Conservation (phyloP, 2,797 vertebrate species). For the Alectoris magna region DNA sequence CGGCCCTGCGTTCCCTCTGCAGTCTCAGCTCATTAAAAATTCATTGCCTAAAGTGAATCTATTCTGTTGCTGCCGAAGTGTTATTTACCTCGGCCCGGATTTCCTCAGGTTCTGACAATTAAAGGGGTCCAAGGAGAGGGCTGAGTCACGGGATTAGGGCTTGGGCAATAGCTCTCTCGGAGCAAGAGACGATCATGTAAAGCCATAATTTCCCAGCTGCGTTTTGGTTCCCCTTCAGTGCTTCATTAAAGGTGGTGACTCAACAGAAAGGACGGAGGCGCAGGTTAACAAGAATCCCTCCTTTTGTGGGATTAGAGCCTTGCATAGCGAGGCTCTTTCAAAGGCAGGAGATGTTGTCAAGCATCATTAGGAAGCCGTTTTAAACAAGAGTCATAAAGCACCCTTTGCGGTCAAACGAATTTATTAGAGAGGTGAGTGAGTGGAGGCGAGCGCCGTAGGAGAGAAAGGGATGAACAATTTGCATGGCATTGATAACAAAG, state of each 20-base stretch:
- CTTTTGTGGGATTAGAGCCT: conserved; percentile 74
- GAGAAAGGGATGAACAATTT: conserved; percentile 54
- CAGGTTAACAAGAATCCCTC: conserved; percentile 74
- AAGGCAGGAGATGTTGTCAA: conserved; percentile 71
- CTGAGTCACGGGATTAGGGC: conserved; percentile 67
- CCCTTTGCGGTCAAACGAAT: conserved; percentile 63
- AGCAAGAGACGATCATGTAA: conserved; percentile 71
- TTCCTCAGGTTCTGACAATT: conserved; percentile 72
- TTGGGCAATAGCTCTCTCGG: conserved; percentile 62
- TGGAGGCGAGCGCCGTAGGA: conserved; percentile 33
- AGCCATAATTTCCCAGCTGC: conserved; percentile 71
- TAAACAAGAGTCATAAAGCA: conserved; percentile 68
- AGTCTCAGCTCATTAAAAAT: conserved; percentile 85
- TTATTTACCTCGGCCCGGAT: conserved; percentile 61
- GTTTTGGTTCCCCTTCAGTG: conserved; percentile 66
- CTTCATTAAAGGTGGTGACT: conserved; percentile 76
- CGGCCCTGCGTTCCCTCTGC: conserved; percentile 70
- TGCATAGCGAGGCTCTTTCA: conserved; percentile 52
- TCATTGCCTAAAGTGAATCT: conserved; percentile 83
- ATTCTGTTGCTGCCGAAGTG: conserved; percentile 73
- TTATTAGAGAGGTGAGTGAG: conserved; percentile 52
- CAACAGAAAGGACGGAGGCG: conserved; percentile 58
- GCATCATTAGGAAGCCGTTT: conserved; percentile 71
- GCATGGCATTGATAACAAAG: conserved; percentile 48
- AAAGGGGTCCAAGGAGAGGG: conserved; percentile 63